Base-by-base conservation (phyloP, 1,140 invertebrate genomes). In the Drosophila sp. region DNA sequence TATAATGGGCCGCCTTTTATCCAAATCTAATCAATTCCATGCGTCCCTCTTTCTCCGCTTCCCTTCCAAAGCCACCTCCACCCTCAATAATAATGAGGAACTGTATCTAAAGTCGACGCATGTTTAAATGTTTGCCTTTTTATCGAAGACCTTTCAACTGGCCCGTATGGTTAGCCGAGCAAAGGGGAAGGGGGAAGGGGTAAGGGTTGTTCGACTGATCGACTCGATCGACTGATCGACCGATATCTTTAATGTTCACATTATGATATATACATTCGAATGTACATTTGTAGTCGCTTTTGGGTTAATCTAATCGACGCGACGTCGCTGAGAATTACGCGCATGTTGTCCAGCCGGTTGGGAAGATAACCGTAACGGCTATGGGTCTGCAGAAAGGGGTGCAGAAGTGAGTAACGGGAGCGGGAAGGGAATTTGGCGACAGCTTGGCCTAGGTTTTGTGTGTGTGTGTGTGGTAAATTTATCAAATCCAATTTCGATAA, bases 1-100 rank as follows among this genome's bases (percentile, higher is more conserved):
- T 89, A 83, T 77, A 81, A 78, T 64, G 70, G 62, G 72, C 83
- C 83, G 83, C 80, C 83, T 89, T 87, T 89, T 87, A 87, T 87
- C 83, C 83, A 87, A 89, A 87, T 87, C 83, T 87, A 89, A 87
- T 87, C 83, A 83, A 80, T 80, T 62, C n/a, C 27, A 25, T 53
- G 14, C 16, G 21, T 40, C 4, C 36, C 36, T n/a, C 41, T 53
- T 27, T 27, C 18, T 8, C 50, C 38, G 3, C 36, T 7, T 25
- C 5, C 18, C 16, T 27, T 18, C 0, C 29, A 29, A 34, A 7
- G 11, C 2, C 16, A 11, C 25, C 38, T 21, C 2, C 2, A 1
- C 16, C 4, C 1, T 1, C 0, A 4, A 14, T 1, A 2, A 5
- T 2, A 14, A 11, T 11, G 32, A 4, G 25, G 27, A 27, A 16